A percentile compares a stretch with the other conserved stretches of the same genome.
Evolutionary conservation across 2,888 invertebrate genomes (phyloP).

Genomic region (Onthophagus sagittarius): DNA sequence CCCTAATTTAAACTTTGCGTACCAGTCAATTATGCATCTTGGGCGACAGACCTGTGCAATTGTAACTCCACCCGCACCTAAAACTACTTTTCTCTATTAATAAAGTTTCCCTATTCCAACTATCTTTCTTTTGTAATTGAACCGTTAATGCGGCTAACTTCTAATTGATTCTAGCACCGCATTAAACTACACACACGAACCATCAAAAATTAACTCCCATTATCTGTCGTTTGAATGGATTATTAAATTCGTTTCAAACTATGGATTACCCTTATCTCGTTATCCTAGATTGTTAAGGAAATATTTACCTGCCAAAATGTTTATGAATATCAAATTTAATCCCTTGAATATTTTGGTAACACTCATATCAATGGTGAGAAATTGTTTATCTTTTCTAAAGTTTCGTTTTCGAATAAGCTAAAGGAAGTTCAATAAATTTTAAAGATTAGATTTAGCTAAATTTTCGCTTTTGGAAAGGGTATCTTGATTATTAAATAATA

Average conservation of each 20-base stretch:
- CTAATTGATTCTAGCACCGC: background rate
- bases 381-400: background rate
- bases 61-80: background rate
- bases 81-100: background rate
- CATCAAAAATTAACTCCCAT: too few species aligned
- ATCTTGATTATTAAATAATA: too few species aligned
- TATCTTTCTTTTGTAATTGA: background rate
- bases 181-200: background rate
- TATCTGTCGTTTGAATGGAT: too few species aligned
- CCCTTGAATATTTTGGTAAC: background rate
- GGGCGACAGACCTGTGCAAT: background rate
- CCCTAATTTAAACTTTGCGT: constrained; percentile 5
- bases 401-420: background rate
- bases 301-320: background rate
- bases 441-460: too few species aligned
- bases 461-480: too few species aligned
- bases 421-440: too few species aligned
- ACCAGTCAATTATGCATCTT: constrained; percentile 10
- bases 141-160: background rate
- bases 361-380: background rate
- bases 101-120: background rate
- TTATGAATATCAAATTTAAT: background rate
- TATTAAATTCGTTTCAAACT: too few species aligned
- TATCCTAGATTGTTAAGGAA: too few species aligned
- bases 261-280: too few species aligned